Evolutionary conservation across 2,797 vertebrate species (phyloP).

Genomic region (Chaunax sp.): DNA sequence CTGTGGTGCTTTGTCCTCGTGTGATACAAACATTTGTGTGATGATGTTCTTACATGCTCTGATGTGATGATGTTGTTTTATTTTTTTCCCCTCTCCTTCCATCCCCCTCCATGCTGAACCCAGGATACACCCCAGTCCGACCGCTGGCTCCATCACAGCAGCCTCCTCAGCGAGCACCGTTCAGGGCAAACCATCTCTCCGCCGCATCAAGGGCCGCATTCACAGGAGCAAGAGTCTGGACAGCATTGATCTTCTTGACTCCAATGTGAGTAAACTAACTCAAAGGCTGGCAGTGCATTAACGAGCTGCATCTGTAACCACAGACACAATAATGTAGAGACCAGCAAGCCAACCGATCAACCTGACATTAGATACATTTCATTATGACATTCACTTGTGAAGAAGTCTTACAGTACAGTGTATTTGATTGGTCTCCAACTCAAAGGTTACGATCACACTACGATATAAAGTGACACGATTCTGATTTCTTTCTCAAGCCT

Average conservation of each 20-base stretch:
- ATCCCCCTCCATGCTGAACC: slow-evolving; percentile 34
- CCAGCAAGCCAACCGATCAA: neutral
- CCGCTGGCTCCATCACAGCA: slow-evolving; percentile 88
- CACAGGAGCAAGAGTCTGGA: slow-evolving; percentile 97
- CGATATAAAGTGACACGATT: no score
- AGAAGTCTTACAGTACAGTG: no score
- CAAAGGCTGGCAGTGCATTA: slow-evolving; percentile 12
- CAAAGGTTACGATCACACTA: no score
- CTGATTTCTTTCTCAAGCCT: no score
- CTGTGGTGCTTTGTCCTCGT: slow-evolving; percentile 43
- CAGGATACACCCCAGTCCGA: slow-evolving; percentile 93
- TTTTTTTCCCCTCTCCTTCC: slow-evolving; percentile 13
- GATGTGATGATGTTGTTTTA: slow-evolving; percentile 48
- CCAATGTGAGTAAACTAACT: slow-evolving; percentile 88
- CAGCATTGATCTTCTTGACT: slow-evolving; percentile 94
- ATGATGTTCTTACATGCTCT: slow-evolving; percentile 40
- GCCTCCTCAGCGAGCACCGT: slow-evolving; percentile 86
- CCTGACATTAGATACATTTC: neutral
- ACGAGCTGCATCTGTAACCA: slow-evolving; percentile 17
- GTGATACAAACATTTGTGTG: slow-evolving; percentile 26
- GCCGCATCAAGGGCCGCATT: slow-evolving; percentile 95
- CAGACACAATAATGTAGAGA: slow-evolving; percentile 2
- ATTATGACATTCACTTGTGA: no score
- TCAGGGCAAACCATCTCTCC: slow-evolving; percentile 95
- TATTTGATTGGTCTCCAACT: no score